phyloP scores from a whole-genome alignment of 2,113 vertebrate genomes.

The Dendrocopos noguchii region DNA sequence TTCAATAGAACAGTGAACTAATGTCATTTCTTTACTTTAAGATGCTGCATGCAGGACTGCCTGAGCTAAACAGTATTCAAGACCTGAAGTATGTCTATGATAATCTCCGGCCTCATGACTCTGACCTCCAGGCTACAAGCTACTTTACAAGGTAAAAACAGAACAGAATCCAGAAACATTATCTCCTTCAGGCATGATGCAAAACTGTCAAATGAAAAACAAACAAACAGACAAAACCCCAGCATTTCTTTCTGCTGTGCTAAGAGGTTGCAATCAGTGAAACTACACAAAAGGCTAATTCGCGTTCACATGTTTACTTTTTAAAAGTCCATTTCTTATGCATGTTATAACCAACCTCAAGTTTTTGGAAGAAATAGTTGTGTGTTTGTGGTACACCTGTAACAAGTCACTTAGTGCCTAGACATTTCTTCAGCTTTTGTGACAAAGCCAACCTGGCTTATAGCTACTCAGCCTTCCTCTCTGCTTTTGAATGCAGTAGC shows the following conservation, averaged over 20 bases:
- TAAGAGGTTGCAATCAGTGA: not conserved
- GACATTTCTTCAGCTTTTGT: not conserved
- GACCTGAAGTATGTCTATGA: conserved; percentile 87
- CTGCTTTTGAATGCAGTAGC: not conserved
- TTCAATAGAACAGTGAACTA: not conserved
- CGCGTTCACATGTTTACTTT: not conserved
- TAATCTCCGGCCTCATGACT: conserved; percentile 86
- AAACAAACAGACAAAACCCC: not conserved
- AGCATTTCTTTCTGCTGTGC: not conserved
- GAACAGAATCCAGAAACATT: not conserved
- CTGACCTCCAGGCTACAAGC: conserved; percentile 86
- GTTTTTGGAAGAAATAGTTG: not conserved
- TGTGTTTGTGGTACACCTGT: not conserved
- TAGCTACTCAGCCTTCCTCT: not conserved
- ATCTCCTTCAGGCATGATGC: not conserved
- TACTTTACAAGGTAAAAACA: conserved; percentile 87
- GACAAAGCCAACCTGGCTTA: not conserved
- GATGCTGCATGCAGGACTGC: conserved; percentile 87
- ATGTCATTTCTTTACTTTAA: conserved; percentile 37
- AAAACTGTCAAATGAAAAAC: not conserved
- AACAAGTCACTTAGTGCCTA: not conserved
- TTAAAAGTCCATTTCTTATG: not conserved
- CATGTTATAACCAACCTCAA: not conserved
- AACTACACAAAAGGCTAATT: not conserved
- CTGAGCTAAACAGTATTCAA: conserved; percentile 80